Percentiles rank a stretch among this genome's conserved stretches.
Evolutionary conservation across 1,140 invertebrate species (phyloP).

Genomic region (Tetragnatha versicolor): DNA sequence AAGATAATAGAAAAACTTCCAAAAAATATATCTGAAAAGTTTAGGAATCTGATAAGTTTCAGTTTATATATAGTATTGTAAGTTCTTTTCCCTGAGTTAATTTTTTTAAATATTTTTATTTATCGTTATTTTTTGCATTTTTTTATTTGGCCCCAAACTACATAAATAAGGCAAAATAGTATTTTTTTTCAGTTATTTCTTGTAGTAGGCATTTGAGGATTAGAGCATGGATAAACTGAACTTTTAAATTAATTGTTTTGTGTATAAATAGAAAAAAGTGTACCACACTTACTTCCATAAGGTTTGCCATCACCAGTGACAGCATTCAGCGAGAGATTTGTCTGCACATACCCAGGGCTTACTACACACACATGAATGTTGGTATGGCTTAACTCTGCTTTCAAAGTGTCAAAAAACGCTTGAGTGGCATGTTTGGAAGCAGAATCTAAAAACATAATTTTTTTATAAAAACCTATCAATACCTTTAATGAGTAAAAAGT

Average conservation of each 20-base stretch:
- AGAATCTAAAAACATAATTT: slow-evolving; percentile 70
- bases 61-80: too few relatives aligned
- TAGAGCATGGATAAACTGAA: neutral
- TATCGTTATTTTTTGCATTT: too few relatives aligned
- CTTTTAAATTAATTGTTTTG: neutral
- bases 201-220: neutral
- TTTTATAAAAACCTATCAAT: neutral
- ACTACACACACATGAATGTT: slow-evolving; percentile 82
- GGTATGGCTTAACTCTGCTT: slow-evolving; percentile 78
- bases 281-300: slow-evolving; percentile 74
- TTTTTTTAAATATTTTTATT: too few relatives aligned
- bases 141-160: too few relatives aligned
- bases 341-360: slow-evolving; percentile 89
- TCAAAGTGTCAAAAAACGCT: slow-evolving; percentile 83
- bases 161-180: too few relatives aligned
- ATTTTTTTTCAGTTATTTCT: too few relatives aligned
- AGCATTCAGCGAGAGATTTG: slow-evolving; percentile 87
- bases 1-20: too few relatives aligned
- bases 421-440: slow-evolving; percentile 95
- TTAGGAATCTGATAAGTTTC: too few relatives aligned
- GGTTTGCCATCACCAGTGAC: slow-evolving; percentile 76
- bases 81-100: too few relatives aligned
- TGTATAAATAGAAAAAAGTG: neutral
- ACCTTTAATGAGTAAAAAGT: neutral
- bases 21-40: too few relatives aligned